These are phyloP conservation scores for Cairina moschata DNA, from an alignment of 2,113 vertebrate species.

Conservation along the genomic window DNA sequence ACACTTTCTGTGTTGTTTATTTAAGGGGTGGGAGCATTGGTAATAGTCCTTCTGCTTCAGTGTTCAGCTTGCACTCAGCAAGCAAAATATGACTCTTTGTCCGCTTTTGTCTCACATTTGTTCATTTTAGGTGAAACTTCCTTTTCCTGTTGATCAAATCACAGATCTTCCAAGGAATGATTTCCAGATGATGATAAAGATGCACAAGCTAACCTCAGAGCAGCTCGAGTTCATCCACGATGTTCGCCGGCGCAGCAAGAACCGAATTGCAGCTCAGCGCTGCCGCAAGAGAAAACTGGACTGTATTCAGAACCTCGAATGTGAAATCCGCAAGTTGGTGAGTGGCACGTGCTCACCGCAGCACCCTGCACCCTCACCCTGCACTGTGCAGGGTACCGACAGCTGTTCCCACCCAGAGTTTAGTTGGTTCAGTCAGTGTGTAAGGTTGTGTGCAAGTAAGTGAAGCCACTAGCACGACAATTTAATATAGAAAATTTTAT, in stretches of 20 bases:
- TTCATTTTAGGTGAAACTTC: slow-evolving; percentile 93
- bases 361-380: rapidly evolving
- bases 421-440: not conserved
- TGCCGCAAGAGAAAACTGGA: slow-evolving; percentile 99
- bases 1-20: not conserved
- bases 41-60: not conserved
- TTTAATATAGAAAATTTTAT: not conserved
- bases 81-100: not conserved
- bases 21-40: not conserved
- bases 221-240: slow-evolving; percentile 99
- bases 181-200: slow-evolving; percentile 99
- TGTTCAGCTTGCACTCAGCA: not conserved
- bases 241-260: slow-evolving; percentile 95
- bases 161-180: slow-evolving; percentile 99
- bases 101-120: slow-evolving; percentile 30
- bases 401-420: not conserved
- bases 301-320: slow-evolving; percentile 98
- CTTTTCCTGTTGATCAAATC: slow-evolving; percentile 99
- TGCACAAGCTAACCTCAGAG: slow-evolving; percentile 99
- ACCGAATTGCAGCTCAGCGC: slow-evolving; percentile 97
- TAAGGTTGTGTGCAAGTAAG: not conserved
- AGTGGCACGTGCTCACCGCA: rapidly evolving
- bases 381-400: not conserved
- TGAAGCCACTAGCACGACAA: not conserved
- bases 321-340: slow-evolving; percentile 97